Evolutionary conservation across 2,888 invertebrate species (phyloP), one percentile per base, ranked within the genome.

Genomic region (Arge pagana): DNA sequence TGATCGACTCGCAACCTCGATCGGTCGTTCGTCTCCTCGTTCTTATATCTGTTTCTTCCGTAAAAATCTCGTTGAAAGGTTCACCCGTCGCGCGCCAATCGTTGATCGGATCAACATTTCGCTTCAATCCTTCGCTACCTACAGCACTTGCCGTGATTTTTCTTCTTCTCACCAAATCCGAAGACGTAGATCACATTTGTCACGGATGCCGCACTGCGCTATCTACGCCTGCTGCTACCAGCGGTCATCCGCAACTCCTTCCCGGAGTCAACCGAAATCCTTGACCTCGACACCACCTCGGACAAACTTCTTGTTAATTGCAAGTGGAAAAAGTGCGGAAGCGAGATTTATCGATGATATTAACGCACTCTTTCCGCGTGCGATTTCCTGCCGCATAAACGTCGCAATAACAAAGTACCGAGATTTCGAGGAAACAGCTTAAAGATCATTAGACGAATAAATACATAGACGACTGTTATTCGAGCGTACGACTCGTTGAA

Each of bases 101-200:
- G 19, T 42, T 42, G 42, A 6, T 4, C 35, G 10, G 3, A 35
- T 45, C 50, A 53, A 36, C 50, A 49, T 37, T 52, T 43, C 62
- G 63, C 64, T 66, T 61, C 58, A 59, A 59, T 57, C 60, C 28
- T 62, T 57, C 35, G 63, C 59, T 60, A 63, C 64, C 61, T 35
- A 55, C 53, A 49, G 51, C 55, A 30, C 33, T 43, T 51, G 48
- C 52, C 48, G 49, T 39, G 49, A 31, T 50, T 55, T 50, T 57
- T 52, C 49, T 43, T 52, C 41, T 52, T 28, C 37, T 28, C 33
- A 5, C 31, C 19, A 15, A 35, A 19, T 37, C 51, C 58, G 58
- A 45, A 62, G 66, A 61, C 66, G 63, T 63, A 65, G 62, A 68
- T 69, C 64, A 66, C 60, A 68, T 68, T 69, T 61, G 64, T 61